These are phyloP conservation scores for Pachyuromys duprasi DNA, from an alignment of 2,797 vertebrate genomes.

Conservation along the genomic window DNA sequence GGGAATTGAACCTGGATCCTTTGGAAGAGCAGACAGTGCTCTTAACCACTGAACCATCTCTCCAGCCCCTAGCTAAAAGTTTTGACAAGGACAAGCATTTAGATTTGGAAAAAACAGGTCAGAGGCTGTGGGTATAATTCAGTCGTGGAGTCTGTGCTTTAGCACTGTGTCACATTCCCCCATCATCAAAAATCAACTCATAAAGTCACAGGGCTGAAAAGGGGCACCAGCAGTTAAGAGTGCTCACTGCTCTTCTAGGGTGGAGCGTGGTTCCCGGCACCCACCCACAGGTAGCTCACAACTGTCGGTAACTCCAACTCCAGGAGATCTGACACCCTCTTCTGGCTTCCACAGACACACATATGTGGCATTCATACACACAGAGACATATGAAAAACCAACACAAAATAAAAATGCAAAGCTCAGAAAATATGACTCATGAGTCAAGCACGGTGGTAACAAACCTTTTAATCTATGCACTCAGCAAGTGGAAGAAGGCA, in stretches of 20 bases:
- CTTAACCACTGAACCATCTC: too few relatives aligned
- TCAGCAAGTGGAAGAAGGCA: background rate
- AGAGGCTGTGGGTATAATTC: background rate
- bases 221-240: background rate
- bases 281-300: background rate
- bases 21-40: too few relatives aligned
- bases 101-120: slow-evolving; percentile 1
- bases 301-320: background rate
- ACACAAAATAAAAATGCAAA: background rate
- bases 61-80: too few relatives aligned
- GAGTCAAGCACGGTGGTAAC: background rate
- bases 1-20: too few relatives aligned
- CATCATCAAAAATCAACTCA: background rate
- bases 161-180: background rate
- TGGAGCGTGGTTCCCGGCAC: background rate
- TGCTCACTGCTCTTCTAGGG: background rate
- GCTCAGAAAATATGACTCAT: background rate
- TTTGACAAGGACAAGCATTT: background rate
- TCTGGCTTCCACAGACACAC: background rate
- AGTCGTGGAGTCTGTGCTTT: background rate
- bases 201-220: background rate
- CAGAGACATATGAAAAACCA: background rate
- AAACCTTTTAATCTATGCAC: background rate
- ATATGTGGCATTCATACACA: background rate
- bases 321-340: background rate